Evolutionary conservation across 2,113 vertebrate species (phyloP).

Genomic region (Hepsetus odoe): DNA sequence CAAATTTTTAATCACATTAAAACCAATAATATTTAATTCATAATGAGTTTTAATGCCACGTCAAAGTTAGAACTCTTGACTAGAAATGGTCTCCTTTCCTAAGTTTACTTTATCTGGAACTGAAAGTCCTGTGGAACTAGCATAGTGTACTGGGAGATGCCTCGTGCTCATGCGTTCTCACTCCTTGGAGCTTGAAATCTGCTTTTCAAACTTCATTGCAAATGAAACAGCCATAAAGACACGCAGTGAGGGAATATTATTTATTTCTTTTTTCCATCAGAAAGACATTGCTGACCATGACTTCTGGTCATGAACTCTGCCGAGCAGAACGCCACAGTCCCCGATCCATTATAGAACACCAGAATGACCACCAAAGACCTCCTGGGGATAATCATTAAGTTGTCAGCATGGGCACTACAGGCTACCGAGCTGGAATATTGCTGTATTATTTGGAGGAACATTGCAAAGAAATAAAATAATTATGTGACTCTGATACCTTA

Average conservation of each 20-base stretch:
- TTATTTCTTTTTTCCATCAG: slow-evolving; percentile 8
- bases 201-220: slow-evolving; percentile 52
- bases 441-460: slow-evolving; percentile 35
- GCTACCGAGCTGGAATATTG: slow-evolving; percentile 52
- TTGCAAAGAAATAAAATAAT: slow-evolving; percentile 55
- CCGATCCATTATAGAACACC: slow-evolving; percentile 53
- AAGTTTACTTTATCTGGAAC: neutral
- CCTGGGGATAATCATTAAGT: slow-evolving; percentile 69
- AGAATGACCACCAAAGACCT: slow-evolving; percentile 56
- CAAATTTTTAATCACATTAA: too few relatives aligned
- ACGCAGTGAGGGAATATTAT: neutral
- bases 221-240: slow-evolving; percentile 30
- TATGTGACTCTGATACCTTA: slow-evolving; percentile 46
- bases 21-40: too few relatives aligned
- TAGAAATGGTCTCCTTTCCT: neutral
- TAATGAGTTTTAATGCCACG: too few relatives aligned
- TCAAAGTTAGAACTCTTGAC: too few relatives aligned
- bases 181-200: neutral
- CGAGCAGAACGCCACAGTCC: slow-evolving; percentile 42
- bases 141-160: neutral
- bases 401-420: slow-evolving; percentile 59
- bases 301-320: slow-evolving; percentile 43
- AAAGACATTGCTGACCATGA: slow-evolving; percentile 23
- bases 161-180: neutral
- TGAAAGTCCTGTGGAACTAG: neutral